These are phyloP conservation scores for Gonocerus acuteangulatus DNA, from an alignment of 2,888 invertebrate genomes.

Conservation along the genomic window DNA sequence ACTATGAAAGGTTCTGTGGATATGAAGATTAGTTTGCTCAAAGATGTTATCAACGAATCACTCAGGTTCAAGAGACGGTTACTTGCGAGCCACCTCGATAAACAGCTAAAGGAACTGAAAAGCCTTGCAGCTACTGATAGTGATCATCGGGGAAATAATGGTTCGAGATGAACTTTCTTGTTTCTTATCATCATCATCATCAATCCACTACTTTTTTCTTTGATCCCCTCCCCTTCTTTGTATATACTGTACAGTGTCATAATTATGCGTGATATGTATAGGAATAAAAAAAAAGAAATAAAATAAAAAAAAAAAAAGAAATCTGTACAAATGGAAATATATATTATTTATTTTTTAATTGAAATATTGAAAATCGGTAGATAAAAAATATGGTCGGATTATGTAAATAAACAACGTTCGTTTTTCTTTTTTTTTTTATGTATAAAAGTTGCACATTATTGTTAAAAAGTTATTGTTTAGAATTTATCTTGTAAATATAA, in stretches of 20 bases:
- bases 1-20: conserved; percentile 62
- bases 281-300: not conserved
- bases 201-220: not conserved
- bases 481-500: conserved; percentile 18
- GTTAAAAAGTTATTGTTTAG: conserved; percentile 22
- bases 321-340: conserved; percentile 5
- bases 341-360: conserved; percentile 21
- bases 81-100: conserved; percentile 47
- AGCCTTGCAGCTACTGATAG: not conserved
- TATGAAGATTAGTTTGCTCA: conserved; percentile 59
- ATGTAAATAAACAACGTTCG: conserved; percentile 5
- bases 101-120: conserved; percentile 30
- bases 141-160: conserved; percentile 30
- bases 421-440: conserved; percentile 8
- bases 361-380: conserved; percentile 19
- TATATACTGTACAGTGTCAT: conserved; percentile 28
- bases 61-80: conserved; percentile 68
- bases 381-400: conserved; percentile 10
- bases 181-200: too few relatives aligned
- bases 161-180: conserved; percentile 30
- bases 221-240: not conserved
- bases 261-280: conserved; percentile 22
- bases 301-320: not conserved
- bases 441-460: conserved; percentile 26
- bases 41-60: conserved; percentile 67